Percentiles rank a stretch among this genome's conserved stretches.
phyloP scores from a whole-genome alignment of 2,888 invertebrate species.

The Mesorhabditis spiculigera region DNA sequence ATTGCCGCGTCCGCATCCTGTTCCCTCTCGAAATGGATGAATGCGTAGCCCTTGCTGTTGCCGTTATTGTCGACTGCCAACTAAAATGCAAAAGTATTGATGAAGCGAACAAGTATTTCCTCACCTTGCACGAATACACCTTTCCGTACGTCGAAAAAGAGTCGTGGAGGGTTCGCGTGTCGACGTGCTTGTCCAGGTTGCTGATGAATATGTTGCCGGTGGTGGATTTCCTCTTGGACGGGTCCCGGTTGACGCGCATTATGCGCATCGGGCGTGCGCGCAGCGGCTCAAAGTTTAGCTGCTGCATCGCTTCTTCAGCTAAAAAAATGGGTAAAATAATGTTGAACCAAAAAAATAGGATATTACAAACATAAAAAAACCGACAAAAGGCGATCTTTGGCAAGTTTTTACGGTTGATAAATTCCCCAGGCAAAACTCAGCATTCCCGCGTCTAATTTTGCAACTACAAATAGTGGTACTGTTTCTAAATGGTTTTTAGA shows the following conservation, averaged over 20 bases:
- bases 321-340: slow-evolving; percentile 15
- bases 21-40: slow-evolving; percentile 58
- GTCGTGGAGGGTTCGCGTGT: slow-evolving; percentile 98
- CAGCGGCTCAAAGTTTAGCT: slow-evolving; percentile 98
- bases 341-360: too few species aligned
- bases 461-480: too few species aligned
- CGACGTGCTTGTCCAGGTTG: slow-evolving; percentile 94
- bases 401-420: too few species aligned
- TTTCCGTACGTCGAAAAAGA: slow-evolving; percentile 98
- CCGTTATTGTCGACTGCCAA: slow-evolving; percentile 62
- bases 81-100: slow-evolving; percentile 19
- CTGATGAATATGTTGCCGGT: slow-evolving; percentile 99
- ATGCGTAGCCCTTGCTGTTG: slow-evolving; percentile 63
- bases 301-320: slow-evolving; percentile 96
- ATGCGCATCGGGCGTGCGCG: slow-evolving; percentile 96
- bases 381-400: too few species aligned
- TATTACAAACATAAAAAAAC: too few species aligned
- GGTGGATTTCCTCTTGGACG: slow-evolving; percentile 82
- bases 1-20: slow-evolving; percentile 73
- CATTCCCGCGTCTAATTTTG: too few species aligned
- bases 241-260: slow-evolving; percentile 99
- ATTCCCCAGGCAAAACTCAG: too few species aligned
- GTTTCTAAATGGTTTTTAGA: too few species aligned
- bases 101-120: neutral
- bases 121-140: slow-evolving; percentile 91